Base-by-base conservation (phyloP, 2,888 invertebrate species). In the Tuberolachnus salignus region DNA sequence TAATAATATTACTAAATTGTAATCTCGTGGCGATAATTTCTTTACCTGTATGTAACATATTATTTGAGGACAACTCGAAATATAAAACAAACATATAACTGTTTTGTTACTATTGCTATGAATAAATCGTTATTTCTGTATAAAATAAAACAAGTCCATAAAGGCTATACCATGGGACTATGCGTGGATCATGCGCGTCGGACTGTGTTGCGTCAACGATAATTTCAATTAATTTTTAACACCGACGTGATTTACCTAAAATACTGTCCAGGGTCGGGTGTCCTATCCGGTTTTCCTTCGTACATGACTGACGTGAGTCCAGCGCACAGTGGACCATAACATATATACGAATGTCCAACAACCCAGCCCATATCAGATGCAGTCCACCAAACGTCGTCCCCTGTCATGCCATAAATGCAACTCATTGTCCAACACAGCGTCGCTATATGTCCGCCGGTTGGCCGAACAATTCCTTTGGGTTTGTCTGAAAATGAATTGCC, bases 201-300 rank as follows among this genome's bases (percentile, higher is more conserved):
- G n/a, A n/a, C n/a, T n/a, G n/a, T n/a, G n/a, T n/a, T n/a, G n/a
- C 23, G 49, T 16, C 16, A 66, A 23, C 11, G 6, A 34, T 34
- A 34, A 34, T 34, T 66, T 49, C 16, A n/a, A 69, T 26, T 51
- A 67, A 34, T 26, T 4, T 26, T n/a, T 26, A 67, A 67, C 16
- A 6, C 53, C 1, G 51, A 67, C 3, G 34, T 13, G 8, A 69
- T 69, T 69, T 84, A 93, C 93, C 94, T 90, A 85, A 95, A 97
- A 86, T 95, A 97, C 85, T 94, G 93, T 55, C 93, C 93, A 4
- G 96, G 92, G 86, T 97, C 94, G 0, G 97, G 97, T 0, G 97
- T 97, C 81, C 96, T 91, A 83, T 97, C 95, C 0, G 97, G 97
- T 85, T 97, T 97, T 3, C 97, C 97, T 86, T 97, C 94, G 84